These are phyloP conservation scores for Phrynosoma blainvillii DNA, from an alignment of 2,113 vertebrate species.

Conservation along the genomic window DNA sequence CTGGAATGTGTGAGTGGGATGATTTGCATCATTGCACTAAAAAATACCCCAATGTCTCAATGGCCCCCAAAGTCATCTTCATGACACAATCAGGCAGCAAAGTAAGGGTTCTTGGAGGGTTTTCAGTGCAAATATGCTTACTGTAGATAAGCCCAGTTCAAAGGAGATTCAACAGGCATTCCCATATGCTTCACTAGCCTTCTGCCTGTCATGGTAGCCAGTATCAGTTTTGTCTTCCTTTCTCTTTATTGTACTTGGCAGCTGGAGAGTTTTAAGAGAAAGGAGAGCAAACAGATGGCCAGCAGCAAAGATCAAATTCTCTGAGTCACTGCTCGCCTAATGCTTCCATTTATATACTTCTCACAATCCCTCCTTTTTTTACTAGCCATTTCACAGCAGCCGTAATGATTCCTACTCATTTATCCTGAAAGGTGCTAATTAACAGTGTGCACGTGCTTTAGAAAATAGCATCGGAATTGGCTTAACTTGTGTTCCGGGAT, in stretches of 20 bases:
- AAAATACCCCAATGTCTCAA: too few relatives aligned
- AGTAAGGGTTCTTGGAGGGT: not conserved
- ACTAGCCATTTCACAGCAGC: constrained; percentile 4
- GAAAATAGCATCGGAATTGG: constrained; percentile 17
- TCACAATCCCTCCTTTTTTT: constrained; percentile 8
- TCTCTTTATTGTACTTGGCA: constrained; percentile 20
- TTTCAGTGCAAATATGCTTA: not conserved
- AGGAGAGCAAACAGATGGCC: constrained; percentile 18
- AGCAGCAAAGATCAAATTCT: constrained; percentile 17
- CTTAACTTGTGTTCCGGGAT: not conserved
- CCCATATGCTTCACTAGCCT: not conserved
- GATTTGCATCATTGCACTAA: too few relatives aligned
- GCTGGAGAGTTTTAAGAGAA: not conserved
- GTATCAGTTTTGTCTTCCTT: not conserved
- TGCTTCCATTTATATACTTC: constrained; percentile 29
- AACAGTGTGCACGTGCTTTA: not conserved
- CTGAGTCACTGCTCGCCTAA: not conserved
- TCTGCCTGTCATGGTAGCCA: not conserved
- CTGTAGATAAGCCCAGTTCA: not conserved
- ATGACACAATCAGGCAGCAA: not conserved
- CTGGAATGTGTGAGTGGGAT: too few relatives aligned
- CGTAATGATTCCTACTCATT: not conserved
- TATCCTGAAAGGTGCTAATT: constrained; percentile 28
- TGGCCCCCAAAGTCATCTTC: too few relatives aligned
- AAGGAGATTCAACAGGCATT: not conserved